A percentile compares a stretch with the other conserved stretches of the same genome.
Evolutionary conservation across 2,797 vertebrate genomes (phyloP).

Genomic region (Phylloscopus collybita): DNA sequence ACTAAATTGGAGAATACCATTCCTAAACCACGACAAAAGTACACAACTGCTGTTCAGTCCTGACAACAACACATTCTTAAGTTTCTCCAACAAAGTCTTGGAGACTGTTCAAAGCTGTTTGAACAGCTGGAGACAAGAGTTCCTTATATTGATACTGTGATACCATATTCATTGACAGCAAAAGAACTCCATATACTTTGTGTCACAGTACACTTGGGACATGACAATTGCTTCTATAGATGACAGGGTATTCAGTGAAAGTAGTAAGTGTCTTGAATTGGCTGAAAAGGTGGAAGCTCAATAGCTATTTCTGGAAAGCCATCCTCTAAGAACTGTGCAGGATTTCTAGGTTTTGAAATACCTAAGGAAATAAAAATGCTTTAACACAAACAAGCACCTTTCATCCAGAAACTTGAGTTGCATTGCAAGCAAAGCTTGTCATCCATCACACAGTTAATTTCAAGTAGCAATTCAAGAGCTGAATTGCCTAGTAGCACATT

Average conservation of each 20-base stretch:
- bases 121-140: not conserved
- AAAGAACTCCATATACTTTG: not conserved
- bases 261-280: not conserved
- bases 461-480: not conserved
- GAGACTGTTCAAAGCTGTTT: not conserved
- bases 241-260: not conserved
- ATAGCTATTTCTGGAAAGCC: not conserved
- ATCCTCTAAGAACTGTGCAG: not conserved
- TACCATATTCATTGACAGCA: not conserved
- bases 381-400: not conserved
- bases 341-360: not conserved
- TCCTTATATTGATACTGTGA: not conserved
- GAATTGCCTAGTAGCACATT: not conserved
- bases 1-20: not conserved
- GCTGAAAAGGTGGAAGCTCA: not conserved
- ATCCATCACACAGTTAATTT: not conserved
- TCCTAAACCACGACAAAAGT: not conserved
- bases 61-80: not conserved
- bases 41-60: not conserved
- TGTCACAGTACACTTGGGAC: not conserved
- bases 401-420: not conserved
- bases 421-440: not conserved
- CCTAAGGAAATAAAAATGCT: not conserved
- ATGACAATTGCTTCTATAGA: not conserved
- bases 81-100: not conserved